These are phyloP conservation scores for Pelvicachromis taeniatus DNA, from an alignment of 2,113 vertebrate species.

Conservation along the genomic window DNA sequence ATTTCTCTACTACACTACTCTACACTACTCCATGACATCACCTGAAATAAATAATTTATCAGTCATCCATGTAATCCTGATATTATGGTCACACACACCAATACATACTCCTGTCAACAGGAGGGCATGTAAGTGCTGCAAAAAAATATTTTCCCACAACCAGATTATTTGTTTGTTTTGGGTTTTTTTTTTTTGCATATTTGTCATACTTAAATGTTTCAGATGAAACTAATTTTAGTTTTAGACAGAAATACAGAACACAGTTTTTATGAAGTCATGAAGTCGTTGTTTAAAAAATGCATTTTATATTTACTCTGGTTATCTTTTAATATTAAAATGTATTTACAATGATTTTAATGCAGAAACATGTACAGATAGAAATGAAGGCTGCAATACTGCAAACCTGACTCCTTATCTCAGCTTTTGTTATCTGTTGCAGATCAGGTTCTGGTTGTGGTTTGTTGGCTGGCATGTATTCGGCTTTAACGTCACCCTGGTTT, in stretches of 20 bases:
- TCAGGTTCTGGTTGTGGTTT: neutral
- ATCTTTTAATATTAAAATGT: neutral
- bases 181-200: too few species aligned
- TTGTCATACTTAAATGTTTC: too few species aligned
- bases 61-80: neutral
- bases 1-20: neutral
- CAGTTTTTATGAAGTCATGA: neutral
- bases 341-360: neutral
- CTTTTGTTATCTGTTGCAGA: neutral
- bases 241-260: neutral
- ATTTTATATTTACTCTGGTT: neutral
- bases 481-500: neutral
- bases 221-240: too few species aligned
- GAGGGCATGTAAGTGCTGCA: neutral
- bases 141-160: neutral
- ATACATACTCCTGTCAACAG: neutral
- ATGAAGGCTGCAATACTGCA: neutral
- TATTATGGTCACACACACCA: neutral
- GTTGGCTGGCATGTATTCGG: neutral
- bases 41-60: neutral
- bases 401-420: neutral
- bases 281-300: neutral
- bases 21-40: neutral
- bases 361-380: neutral
- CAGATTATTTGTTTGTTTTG: neutral